Evolutionary conservation across 2,113 vertebrate genomes (phyloP).

Genomic region (Lagopus leucura): DNA sequence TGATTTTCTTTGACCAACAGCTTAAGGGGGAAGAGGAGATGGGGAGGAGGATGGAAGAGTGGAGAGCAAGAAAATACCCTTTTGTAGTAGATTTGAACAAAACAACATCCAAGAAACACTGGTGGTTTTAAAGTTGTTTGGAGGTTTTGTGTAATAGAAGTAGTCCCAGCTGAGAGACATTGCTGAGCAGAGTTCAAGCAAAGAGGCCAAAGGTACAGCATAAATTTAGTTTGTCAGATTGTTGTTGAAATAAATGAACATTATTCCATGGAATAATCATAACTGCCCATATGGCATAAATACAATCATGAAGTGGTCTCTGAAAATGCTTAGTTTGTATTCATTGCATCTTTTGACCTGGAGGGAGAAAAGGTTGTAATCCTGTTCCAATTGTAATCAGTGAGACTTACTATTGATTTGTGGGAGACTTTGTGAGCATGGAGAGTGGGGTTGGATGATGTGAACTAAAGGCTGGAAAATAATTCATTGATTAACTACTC

Average conservation of each 20-base stretch:
- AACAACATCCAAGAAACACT: constrained; percentile 44
- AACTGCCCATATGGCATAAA: background rate
- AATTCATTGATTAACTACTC: background rate
- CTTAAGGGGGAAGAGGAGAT: constrained; percentile 3
- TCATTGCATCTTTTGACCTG: constrained; percentile 52
- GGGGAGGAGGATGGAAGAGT: background rate
- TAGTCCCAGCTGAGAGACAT: constrained; percentile 63
- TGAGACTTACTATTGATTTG: constrained; percentile 49
- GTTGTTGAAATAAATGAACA: constrained; percentile 55
- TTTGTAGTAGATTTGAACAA: constrained; percentile 48
- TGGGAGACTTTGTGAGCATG: background rate
- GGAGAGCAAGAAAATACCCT: background rate
- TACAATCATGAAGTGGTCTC: background rate
- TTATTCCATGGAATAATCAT: constrained; percentile 32
- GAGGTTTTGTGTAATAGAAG: constrained; percentile 36
- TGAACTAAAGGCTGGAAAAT: background rate
- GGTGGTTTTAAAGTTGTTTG: constrained; percentile 34
- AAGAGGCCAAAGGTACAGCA: constrained; percentile 65
- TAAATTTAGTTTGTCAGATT: constrained; percentile 61
- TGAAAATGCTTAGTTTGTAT: constrained; percentile 28
- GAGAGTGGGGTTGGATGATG: background rate
- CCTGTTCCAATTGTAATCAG: constrained; percentile 1
- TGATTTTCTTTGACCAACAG: constrained; percentile 8
- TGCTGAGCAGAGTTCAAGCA: constrained; percentile 65
- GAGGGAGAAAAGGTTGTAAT: constrained; percentile 23